Evolutionary conservation across 2,797 vertebrate genomes (phyloP), one percentile per base, ranked within the genome.

Genomic region (Sebastiscus albofasciatus): DNA sequence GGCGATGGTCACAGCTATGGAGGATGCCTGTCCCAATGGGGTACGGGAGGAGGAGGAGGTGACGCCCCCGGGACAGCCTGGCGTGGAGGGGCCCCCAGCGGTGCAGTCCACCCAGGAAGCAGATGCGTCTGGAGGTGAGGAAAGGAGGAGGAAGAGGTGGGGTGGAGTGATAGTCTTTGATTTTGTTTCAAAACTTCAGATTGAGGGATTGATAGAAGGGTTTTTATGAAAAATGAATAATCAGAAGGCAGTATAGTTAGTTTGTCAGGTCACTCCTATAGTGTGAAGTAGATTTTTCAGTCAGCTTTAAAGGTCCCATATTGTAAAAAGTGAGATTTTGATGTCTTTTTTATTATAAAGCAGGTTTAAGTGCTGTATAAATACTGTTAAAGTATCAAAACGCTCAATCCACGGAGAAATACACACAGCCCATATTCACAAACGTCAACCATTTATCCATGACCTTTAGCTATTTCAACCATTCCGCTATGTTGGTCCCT

Each of bases 1-100:
- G 79, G 86, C 72, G 85, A 95, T 95, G 94, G 94, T 95, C 87
- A 93, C 92, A 60, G 91, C 91, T 73, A 89, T 94, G 90, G 92
- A 94, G 65, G 91, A 95, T 14, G 88, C 89, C 83, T 93, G 90
- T 90, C 86, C 87, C 84, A 94, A 92, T 83, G 94, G 92, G 81
- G 92, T 83, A 46, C 89, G 36, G 79, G 87, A 92, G 73, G 84
- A 89, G 84, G 71, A 80, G 72, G 92, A 90, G 84, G 81, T 62
- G 84, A 84, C 72, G 34, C 71, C 90, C 60, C 72, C 74, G 60
- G 93, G 84, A 87, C 87, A 89, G 84, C 68, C 85, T 52, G 90
- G 80, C n/a, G 20, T 66, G 66, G 88, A 94, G 72, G 86, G 80
- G 42, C 75, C 85, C 72, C 66, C 75, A 3, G 82, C 81, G 9